Percentiles rank a stretch among this genome's conserved stretches.
phyloP scores from a whole-genome alignment of 2,797 vertebrate species.

The Megalops cyprinoides region DNA sequence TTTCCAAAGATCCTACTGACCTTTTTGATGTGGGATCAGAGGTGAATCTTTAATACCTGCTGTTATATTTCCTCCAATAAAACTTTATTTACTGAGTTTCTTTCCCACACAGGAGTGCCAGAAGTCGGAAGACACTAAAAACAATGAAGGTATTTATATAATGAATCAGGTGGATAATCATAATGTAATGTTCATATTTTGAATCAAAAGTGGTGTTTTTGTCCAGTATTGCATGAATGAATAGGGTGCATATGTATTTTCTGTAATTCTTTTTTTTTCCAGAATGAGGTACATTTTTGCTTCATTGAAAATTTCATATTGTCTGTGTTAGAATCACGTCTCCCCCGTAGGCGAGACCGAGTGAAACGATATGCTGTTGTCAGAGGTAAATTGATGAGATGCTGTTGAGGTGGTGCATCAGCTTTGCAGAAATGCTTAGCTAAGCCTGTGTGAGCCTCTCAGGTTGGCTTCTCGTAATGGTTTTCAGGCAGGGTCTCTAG shows the following conservation, averaged over 20 bases:
- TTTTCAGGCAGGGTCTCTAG: conserved; percentile 51
- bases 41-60: conserved; percentile 4
- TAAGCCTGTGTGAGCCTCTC: conserved; percentile 32
- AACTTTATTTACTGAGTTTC: conserved; percentile 21
- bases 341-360: neutral
- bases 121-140: conserved; percentile 71
- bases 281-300: too few relatives aligned
- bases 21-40: neutral
- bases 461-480: neutral
- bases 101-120: conserved; percentile 65
- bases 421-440: conserved; percentile 43
- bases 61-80: neutral
- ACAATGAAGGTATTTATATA: conserved; percentile 63
- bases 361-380: conserved; percentile 15
- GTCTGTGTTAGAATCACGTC: neutral
- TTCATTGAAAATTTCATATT: neutral
- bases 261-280: too few relatives aligned
- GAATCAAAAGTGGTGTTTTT: neutral
- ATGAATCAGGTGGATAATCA: too few relatives aligned
- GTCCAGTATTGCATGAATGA: too few relatives aligned
- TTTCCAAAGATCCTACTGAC: neutral
- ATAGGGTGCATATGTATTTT: too few relatives aligned
- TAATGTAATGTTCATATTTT: too few relatives aligned
- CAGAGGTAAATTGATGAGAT: conserved; percentile 33
- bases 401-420: conserved; percentile 43